These are phyloP conservation scores for Oenanthe oenanthe DNA, from an alignment of 2,113 vertebrate genomes.

Conservation along the genomic window DNA sequence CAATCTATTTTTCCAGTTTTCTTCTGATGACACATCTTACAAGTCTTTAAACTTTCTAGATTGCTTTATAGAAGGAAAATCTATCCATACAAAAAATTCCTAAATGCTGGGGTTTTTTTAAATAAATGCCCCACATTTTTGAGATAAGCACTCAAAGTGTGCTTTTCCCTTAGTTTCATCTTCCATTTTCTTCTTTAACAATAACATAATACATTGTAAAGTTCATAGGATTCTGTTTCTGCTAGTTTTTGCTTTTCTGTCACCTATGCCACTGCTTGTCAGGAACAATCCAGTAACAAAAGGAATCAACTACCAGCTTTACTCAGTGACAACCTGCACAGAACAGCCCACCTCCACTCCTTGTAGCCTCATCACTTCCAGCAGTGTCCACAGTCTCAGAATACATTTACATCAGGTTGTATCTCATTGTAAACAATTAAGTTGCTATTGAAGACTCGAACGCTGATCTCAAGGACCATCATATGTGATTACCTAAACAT, in stretches of 20 bases:
- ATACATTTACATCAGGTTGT: background rate
- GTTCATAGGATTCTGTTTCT: background rate
- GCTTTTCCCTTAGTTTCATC: background rate
- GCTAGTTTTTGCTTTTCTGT: background rate
- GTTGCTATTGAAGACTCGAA: background rate
- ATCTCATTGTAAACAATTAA: background rate
- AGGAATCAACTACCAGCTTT: background rate
- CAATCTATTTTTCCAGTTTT: background rate
- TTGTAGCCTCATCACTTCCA: background rate
- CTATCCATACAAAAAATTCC: background rate
- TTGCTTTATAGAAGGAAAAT: background rate
- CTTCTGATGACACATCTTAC: background rate
- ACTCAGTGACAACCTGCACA: background rate
- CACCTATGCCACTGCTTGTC: background rate
- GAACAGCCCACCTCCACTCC: background rate
- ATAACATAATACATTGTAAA: background rate
- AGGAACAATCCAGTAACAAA: background rate
- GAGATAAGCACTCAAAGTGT: background rate
- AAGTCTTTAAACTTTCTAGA: background rate
- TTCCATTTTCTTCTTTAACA: background rate
- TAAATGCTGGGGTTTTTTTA: background rate
- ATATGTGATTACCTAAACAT: background rate
- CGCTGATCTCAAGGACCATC: fast-evolving
- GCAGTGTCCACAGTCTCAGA: background rate
- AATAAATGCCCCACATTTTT: background rate